Percentiles rank a stretch among this genome's conserved stretches.
Conservation (phyloP, 2,888 invertebrate species). For the Eurois occulta region DNA sequence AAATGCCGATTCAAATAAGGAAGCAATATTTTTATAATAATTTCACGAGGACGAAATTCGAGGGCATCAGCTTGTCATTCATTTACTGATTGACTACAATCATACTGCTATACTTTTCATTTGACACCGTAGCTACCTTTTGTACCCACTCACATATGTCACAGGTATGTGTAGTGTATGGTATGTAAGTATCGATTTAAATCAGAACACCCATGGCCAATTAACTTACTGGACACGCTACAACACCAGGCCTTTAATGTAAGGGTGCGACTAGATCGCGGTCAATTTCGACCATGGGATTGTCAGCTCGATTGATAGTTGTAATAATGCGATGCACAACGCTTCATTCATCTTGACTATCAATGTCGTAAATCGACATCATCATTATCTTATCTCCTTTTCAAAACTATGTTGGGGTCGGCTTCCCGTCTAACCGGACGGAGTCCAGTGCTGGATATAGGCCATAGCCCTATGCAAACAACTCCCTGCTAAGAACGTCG, state of each 20-base stretch:
- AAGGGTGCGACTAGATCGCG: neutral
- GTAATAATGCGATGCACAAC: neutral
- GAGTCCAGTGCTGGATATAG: neutral
- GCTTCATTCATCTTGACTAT: neutral
- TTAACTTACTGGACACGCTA: neutral
- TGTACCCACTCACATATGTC: neutral
- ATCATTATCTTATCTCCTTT: neutral
- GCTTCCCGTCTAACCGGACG: too few relatives aligned
- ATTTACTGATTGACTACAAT: too few relatives aligned
- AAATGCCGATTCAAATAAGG: too few relatives aligned
- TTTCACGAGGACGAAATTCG: too few relatives aligned
- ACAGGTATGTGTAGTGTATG: too few relatives aligned
- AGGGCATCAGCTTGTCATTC: too few relatives aligned
- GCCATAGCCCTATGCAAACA: neutral
- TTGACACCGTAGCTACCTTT: neutral
- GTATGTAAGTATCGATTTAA: slow-evolving; percentile 2
- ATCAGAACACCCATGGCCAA: neutral
- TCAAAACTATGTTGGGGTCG: neutral
- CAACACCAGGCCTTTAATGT: neutral
- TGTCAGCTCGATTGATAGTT: neutral
- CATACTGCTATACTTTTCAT: too few relatives aligned
- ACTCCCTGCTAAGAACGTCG: neutral
- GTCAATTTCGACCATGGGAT: neutral
- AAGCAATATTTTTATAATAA: too few relatives aligned
- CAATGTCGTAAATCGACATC: neutral